A percentile compares a stretch with the other conserved stretches of the same genome.
Evolutionary conservation across 2,113 vertebrate species (phyloP).

Genomic region (Nasalis larvatus): DNA sequence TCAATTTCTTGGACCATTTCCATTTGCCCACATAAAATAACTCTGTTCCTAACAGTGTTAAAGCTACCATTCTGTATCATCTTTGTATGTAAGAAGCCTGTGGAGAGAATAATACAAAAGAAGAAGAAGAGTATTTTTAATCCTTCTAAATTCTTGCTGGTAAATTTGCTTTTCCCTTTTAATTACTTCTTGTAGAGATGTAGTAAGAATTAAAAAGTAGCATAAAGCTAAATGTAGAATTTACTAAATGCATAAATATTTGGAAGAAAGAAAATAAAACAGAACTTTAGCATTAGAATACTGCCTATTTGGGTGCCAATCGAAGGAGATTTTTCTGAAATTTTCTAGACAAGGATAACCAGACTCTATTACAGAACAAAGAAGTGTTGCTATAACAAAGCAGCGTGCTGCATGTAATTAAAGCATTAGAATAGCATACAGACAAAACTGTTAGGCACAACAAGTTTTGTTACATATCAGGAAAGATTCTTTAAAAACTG

Average conservation of each 20-base stretch:
- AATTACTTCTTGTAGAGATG: conserved; percentile 26
- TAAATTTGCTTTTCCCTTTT: conserved; percentile 11
- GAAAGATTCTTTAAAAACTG: conserved; percentile 32
- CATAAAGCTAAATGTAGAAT: background rate
- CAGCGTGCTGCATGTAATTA: conserved; percentile 52
- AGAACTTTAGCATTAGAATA: conserved; percentile 11
- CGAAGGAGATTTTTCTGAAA: background rate
- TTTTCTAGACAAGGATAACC: conserved; percentile 25
- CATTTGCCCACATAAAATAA: background rate
- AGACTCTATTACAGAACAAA: conserved; percentile 31
- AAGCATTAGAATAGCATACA: conserved; percentile 21
- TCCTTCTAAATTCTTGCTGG: background rate
- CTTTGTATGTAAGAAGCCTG: background rate
- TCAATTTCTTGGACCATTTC: background rate
- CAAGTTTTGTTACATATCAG: background rate
- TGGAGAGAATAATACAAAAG: background rate
- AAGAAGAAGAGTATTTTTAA: background rate
- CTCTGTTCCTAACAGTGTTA: background rate
- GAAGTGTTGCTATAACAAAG: conserved; percentile 28
- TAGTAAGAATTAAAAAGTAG: background rate
- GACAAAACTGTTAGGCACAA: conserved; percentile 39
- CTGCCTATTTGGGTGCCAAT: background rate
- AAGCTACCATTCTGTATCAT: background rate
- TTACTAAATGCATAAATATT: conserved; percentile 46
- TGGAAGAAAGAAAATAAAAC: conserved; percentile 25